Base-by-base conservation (phyloP, 2,797 vertebrate genomes). In the Hirundo rustica region DNA sequence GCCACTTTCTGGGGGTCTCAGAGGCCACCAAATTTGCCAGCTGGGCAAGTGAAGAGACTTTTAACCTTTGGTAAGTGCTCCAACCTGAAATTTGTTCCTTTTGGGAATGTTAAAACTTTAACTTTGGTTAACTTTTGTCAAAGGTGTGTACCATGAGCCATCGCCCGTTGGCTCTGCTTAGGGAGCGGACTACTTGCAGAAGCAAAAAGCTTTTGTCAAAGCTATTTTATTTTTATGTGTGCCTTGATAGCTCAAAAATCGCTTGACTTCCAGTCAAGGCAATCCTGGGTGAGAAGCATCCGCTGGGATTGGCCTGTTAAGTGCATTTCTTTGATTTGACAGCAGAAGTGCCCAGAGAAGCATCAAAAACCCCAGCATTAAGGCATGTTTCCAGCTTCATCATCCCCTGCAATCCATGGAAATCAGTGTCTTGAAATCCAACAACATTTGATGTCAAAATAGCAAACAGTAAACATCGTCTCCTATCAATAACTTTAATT, bases 401-500 rank as follows among this genome's bases (percentile, higher is more conserved):
- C 91, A 73, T 94, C 74, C 67, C 64, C 60, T 95, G 60, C 71
- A 53, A 95, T 84, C 21, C 4, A 26, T 73, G 87, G 74, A 87
- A 95, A 79, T 93, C 77, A 79, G 89, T 54, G 83, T 80, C 86
- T 89, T 86, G 77, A 92, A 92, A 62, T 30, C 70, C 84, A 82
- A 2, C 55, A 89, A 71, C 64, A 30, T 71, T 95, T 82, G 74
- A 70, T 91, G 74, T 85, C 88, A 89, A 94, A 96, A 91, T 85
- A 96, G 84, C 66, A 66, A 91, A 81, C 62, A 45, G 77, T 91
- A 95, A 93, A 95, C 86, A 76, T 79, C 7, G 4, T 80, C 51
- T 95, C 71, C 86, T 92, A 93, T 93, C 94, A 64, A 89, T 92
- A 93, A 87, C 74, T 85, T 94, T 71, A 95, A 94, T 93, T 93